Evolutionary conservation across 1,140 invertebrate genomes (phyloP), one percentile per base, ranked within the genome.

Genomic region (Mactra quadrangularis): DNA sequence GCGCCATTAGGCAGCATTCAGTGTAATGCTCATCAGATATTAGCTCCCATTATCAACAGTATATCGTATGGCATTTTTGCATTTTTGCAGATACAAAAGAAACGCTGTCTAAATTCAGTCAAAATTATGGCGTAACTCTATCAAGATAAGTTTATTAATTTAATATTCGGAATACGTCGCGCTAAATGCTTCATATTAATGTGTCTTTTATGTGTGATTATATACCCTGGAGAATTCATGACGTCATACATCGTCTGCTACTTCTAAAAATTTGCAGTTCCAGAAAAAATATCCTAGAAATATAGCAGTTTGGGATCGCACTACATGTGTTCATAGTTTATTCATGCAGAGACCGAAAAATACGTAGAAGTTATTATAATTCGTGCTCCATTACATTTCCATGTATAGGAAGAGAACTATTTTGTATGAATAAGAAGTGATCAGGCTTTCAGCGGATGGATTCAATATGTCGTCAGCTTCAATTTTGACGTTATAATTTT

Each of bases 401-500:
- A n/a, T n/a, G n/a, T n/a, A n/a, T n/a, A n/a, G n/a, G n/a, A n/a
- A 55, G 6, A 7, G 53, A 55, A 55, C 4, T 55, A 55, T 22
- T 55, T 55, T 55, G 7, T 22, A 22, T 55, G 19, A 22, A 55
- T 55, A 22, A 22, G 7, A n/a, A 7, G 53, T n/a, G n/a, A n/a
- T n/a, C n/a, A 15, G 15, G 38, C 38, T 6, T 41, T 41, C 29
- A 41, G 35, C 62, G 45, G 62, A 33, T 25, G 22, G 25, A 45
- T 66, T 38, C 38, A n/a, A 66, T 66, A 45, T 66, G 62, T 66
- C 62, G 62, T 45, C 62, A 45, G 62, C 62, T 47, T 9, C 41
- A 53, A 38, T 52, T 6, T 35, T 77, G 75, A 66, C 31, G 60
- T 64, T 62, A 77, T 77, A 45, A 29, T 77, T 77, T 62, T 77